Base-by-base conservation (phyloP, 2,113 vertebrate genomes). In the Corythoichthys haematopterus region DNA sequence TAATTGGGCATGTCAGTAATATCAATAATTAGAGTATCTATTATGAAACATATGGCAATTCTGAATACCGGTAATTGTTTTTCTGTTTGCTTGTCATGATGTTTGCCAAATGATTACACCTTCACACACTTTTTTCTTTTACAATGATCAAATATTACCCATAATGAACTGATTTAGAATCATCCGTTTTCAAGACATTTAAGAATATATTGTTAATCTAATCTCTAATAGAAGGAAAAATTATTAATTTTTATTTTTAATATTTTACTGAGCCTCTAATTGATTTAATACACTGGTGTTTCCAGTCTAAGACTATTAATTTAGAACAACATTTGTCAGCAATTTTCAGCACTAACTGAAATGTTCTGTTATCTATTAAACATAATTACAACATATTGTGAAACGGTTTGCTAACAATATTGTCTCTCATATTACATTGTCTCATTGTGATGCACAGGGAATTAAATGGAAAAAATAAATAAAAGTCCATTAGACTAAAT, bases 381-480 rank as follows among this genome's bases (percentile, higher is more conserved):
- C 37, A 16, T 20, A 6, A 61, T 20, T 45, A 61, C 59, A 61
- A 28, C 16, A 61, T 43, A 20, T 20, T 20, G 58, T 43, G 7
- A 61, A 40, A 61, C 59, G 5, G 10, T 45, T 45, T 20, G 38
- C 16, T 20, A 10, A 61, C 58, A 20, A 59, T 40, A 20, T 12
- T 20, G 16, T 2, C 40, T 20, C n/a, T 13, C 10, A 13, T 62
- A 20, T 20, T 61, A 43, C 40, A 20, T 60, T 57, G 52, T 59
- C 20, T 14, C 43, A 36, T 4, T 0, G 36, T 65, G 60, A 71
- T 56, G 65, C 69, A 56, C 51, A 68, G 51, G 65, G 51, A 73
- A 63, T 65, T 58, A 75, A 75, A 58, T 74, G 48, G 64, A 64
- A 64, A 76, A 72, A 71, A 70, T 65, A 61, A 71, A 70, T 69